phyloP scores from a whole-genome alignment of 2,888 invertebrate genomes.

The Ennomos fuscantarius region DNA sequence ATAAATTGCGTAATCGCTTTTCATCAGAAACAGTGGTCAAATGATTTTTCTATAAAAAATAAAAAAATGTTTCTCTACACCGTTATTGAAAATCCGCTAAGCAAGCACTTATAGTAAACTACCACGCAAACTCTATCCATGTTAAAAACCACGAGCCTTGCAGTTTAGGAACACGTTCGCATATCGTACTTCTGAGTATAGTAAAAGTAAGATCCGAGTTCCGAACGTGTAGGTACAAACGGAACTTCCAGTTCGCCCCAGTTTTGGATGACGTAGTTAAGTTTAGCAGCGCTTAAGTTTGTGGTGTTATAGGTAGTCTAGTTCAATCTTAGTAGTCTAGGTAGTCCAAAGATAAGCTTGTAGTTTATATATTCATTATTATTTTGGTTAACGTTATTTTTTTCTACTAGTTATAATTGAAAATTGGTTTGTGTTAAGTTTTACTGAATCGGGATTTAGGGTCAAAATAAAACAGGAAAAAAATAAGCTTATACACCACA shows the following conservation, averaged over 20 bases:
- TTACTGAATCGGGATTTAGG: too few relatives aligned
- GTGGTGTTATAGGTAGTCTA: slow-evolving; percentile 5
- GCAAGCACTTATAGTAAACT: slow-evolving; percentile 6
- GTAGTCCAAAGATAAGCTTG: too few relatives aligned
- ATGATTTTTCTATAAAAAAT: too few relatives aligned
- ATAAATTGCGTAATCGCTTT: too few relatives aligned
- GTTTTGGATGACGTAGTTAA: slow-evolving; percentile 16
- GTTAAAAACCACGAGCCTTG: slow-evolving; percentile 18
- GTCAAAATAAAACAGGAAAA: too few relatives aligned
- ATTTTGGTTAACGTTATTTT: too few relatives aligned
- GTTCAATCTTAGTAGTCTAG: too few relatives aligned
- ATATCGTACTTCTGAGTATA: background rate
- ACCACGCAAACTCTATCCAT: slow-evolving; percentile 3
- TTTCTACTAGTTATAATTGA: too few relatives aligned
- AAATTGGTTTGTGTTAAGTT: too few relatives aligned
- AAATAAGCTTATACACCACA: too few relatives aligned
- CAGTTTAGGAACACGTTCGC: slow-evolving; percentile 19
- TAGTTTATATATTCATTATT: too few relatives aligned
- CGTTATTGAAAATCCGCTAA: background rate
- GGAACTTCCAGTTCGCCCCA: slow-evolving; percentile 6
- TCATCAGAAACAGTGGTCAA: too few relatives aligned
- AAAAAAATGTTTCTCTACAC: background rate
- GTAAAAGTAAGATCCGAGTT: slow-evolving; percentile 2
- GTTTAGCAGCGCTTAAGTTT: slow-evolving; percentile 16
- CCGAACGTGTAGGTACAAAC: background rate